Evolutionary conservation across 2,113 vertebrate species (phyloP), one percentile per base, ranked within the genome.

Genomic region (Atlantisia rogersi): DNA sequence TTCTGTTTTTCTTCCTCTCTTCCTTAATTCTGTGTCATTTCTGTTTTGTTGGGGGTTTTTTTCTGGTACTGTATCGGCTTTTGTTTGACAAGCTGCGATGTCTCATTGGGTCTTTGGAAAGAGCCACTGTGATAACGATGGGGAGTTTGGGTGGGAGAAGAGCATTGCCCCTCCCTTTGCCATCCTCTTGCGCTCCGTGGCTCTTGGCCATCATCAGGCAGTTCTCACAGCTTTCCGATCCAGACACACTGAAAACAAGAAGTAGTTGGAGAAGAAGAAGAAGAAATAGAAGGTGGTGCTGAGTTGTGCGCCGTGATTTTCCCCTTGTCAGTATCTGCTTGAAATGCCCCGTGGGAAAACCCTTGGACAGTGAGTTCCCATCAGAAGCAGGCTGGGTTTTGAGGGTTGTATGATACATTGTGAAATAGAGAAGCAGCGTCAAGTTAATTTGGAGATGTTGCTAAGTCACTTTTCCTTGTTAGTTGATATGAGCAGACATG

Each of bases 281-380:
- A 21, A 52, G 59, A 11, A 22, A 22, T 22, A 55, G 52, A 42
- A 68, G 48, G 24, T 78, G 55, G 48, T 75, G 59, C 59, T 84
- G 88, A 87, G 46, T 24, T 24, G 50, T 39, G 19, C 16, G 50
- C 89, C 60, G 70, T 92, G 92, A 83, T 89, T 79, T 89, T 68
- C 59, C 62, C 2, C 0, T 75, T 88, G 52, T 78, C 44, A 44
- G 35, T 53, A 48, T 48, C 56, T 37, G 56, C 25, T 14, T 71
- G n/a, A 55, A 88, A 0, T 63, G 63, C 70, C 59, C 50, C 46
- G 39, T 22, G 5, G 69, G 70, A 78, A 78, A 56, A 59, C 65
- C 62, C n/a, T 79, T 24, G 68, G 86, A 24, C 39, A 55, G 29
- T 50, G 80, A 79, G 63, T 77, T 69, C 60, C 37, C 37, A 42